phyloP scores from a whole-genome alignment of 2,888 invertebrate species.

The Xestia sexstrigata region DNA sequence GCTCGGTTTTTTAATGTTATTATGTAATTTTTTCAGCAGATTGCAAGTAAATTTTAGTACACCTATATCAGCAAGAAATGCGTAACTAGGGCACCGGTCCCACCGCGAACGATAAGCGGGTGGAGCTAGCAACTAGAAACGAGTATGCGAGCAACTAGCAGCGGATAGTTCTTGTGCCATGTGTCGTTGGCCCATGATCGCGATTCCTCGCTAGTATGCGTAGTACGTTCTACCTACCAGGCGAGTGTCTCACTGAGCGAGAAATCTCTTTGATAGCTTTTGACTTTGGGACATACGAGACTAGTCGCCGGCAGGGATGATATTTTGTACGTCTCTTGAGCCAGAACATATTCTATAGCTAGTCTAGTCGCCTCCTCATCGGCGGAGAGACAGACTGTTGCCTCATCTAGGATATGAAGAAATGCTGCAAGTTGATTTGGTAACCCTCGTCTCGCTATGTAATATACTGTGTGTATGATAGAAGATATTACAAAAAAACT shows the following conservation, averaged over 20 bases:
- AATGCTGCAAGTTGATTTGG: conserved; percentile 5
- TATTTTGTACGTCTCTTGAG: neutral
- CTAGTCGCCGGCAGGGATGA: neutral
- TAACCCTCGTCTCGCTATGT: neutral
- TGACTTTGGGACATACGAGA: neutral
- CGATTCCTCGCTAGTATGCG: neutral
- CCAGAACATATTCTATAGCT: neutral
- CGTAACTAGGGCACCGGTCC: neutral
- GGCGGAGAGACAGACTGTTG: neutral
- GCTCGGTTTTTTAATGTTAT: neutral
- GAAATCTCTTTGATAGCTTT: neutral
- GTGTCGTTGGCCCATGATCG: neutral
- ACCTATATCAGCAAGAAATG: neutral
- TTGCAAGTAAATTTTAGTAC: neutral
- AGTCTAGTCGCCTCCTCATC: neutral
- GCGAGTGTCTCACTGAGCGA: neutral
- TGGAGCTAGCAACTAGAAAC: neutral
- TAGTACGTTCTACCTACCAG: neutral
- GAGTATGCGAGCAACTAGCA: neutral
- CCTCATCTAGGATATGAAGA: neutral
- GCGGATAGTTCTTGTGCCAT: neutral
- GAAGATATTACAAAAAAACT: neutral
- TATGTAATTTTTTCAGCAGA: neutral
- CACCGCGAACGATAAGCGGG: neutral
- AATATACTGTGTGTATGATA: neutral